phyloP scores from a whole-genome alignment of 1,140 invertebrate species.

The Tetragonula clypearis region DNA sequence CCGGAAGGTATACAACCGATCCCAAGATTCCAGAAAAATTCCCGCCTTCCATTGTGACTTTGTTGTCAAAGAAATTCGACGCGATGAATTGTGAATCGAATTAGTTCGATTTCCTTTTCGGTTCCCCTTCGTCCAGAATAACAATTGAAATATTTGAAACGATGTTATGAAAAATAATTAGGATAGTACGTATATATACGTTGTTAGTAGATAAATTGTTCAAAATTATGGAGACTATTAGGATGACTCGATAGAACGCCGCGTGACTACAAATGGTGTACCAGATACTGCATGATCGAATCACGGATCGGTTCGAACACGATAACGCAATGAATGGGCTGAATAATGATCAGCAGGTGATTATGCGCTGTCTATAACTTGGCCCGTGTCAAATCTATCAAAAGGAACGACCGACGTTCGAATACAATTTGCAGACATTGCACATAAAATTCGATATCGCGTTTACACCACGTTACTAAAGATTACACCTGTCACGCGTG shows the following conservation, averaged over 20 bases:
- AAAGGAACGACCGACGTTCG: slow-evolving; percentile 46
- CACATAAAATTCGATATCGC: not conserved
- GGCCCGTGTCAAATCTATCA: slow-evolving; percentile 66
- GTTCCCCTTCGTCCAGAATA: no score
- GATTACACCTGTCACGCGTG: not conserved
- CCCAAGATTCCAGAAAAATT: not conserved
- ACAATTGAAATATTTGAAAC: not conserved
- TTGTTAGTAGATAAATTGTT: not conserved
- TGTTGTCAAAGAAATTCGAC: not conserved
- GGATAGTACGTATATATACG: not conserved
- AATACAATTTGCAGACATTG: not conserved
- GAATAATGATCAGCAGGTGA: slow-evolving; percentile 79
- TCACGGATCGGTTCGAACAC: slow-evolving; percentile 76
- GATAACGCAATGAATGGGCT: slow-evolving; percentile 80
- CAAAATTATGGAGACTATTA: not conserved
- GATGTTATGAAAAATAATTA: not conserved
- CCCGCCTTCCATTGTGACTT: not conserved
- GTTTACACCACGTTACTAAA: not conserved
- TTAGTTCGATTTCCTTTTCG: not conserved
- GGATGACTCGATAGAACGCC: not conserved
- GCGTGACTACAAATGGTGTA: slow-evolving; percentile 73
- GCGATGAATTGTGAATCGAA: not conserved
- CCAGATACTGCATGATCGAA: slow-evolving; percentile 79
- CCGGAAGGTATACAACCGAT: not conserved
- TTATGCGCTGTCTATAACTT: slow-evolving; percentile 80